These are phyloP conservation scores for Zygaena filipendulae DNA, from an alignment of 2,888 invertebrate genomes.

Conservation along the genomic window DNA sequence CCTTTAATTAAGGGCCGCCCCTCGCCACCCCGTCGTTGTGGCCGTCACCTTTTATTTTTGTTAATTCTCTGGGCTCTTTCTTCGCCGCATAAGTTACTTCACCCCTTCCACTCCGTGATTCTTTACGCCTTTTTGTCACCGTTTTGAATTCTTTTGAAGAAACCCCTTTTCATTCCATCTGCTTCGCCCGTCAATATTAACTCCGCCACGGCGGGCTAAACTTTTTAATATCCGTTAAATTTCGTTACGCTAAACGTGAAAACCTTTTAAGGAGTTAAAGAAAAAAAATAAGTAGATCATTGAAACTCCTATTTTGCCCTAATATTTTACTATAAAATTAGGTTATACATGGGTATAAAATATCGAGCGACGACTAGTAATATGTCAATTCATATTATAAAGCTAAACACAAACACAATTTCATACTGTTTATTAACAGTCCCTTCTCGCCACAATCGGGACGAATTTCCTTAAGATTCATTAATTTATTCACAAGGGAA, in stretches of 20 bases:
- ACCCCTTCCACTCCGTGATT: constrained; percentile 56
- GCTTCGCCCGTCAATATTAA: constrained; percentile 70
- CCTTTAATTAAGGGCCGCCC: constrained; percentile 65
- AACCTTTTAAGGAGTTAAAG: constrained; percentile 42
- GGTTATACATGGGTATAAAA: neutral
- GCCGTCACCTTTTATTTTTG: constrained; percentile 69
- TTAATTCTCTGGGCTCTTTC: constrained; percentile 62
- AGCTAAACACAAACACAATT: too few relatives aligned
- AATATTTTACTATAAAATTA: neutral
- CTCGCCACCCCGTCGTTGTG: constrained; percentile 48
- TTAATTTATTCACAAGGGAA: constrained; percentile 65
- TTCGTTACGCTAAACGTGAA: constrained; percentile 55
- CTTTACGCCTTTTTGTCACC: constrained; percentile 69
- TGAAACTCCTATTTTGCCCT: too few relatives aligned
- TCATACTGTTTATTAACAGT: too few relatives aligned
- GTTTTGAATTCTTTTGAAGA: constrained; percentile 65
- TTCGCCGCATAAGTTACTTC: constrained; percentile 68
- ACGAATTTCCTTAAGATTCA: constrained; percentile 56
- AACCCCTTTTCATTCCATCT: constrained; percentile 62
- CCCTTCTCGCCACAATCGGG: constrained; percentile 28
- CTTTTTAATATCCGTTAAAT: constrained; percentile 70
- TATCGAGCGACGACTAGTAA: too few relatives aligned
- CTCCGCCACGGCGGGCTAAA: constrained; percentile 57
- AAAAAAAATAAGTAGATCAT: constrained; percentile 19
- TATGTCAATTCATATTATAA: too few relatives aligned